These are phyloP conservation scores for Coptodon bakossiorum DNA, from an alignment of 2,113 vertebrate genomes.

Conservation along the genomic window DNA sequence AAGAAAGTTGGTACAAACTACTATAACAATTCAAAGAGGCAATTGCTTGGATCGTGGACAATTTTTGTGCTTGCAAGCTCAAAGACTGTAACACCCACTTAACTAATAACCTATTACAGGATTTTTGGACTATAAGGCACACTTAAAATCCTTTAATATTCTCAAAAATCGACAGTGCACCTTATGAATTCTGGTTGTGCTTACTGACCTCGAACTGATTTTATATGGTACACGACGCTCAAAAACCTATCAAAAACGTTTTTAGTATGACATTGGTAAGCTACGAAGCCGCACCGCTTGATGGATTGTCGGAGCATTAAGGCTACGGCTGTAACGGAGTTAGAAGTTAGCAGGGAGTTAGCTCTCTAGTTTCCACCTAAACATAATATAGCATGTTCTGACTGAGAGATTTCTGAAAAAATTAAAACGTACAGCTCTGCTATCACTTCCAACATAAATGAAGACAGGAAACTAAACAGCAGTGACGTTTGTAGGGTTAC, in stretches of 20 bases:
- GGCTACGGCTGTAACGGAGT: not conserved
- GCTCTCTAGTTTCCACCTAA: not conserved
- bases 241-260: not conserved
- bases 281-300: not conserved
- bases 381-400: not conserved
- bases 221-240: not conserved
- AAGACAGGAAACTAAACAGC: not conserved
- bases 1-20: not conserved
- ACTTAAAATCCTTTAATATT: not conserved
- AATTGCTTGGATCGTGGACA: not conserved
- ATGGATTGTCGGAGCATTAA: not conserved
- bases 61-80: not conserved
- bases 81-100: not conserved
- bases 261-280: not conserved
- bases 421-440: rapidly evolving
- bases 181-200: not conserved
- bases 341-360: not conserved
- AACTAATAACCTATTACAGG: not conserved
- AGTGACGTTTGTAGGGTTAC: not conserved
- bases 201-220: not conserved
- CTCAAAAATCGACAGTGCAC: not conserved
- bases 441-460: not conserved
- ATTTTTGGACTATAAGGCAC: not conserved
- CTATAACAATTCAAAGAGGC: not conserved
- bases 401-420: not conserved